A percentile compares a stretch with the other conserved stretches of the same genome.
Conservation (phyloP, 2,888 invertebrate genomes). For the Perizoma affinitatum region DNA sequence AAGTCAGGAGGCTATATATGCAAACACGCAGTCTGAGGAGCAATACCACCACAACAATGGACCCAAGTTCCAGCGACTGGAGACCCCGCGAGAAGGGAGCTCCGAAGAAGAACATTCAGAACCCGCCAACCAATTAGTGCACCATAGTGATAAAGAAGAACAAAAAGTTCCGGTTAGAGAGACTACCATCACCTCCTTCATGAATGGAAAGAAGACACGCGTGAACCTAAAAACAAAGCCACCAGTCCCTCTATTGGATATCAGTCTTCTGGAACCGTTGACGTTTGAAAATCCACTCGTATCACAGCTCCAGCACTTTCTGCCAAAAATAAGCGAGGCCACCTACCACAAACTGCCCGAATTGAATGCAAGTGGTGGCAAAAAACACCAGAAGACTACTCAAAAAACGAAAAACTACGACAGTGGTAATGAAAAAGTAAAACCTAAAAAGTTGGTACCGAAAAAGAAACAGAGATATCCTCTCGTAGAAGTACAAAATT, state of each 20-base stretch:
- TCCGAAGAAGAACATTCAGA: constrained; percentile 35
- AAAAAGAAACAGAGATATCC: constrained; percentile 60
- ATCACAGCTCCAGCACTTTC: constrained; percentile 77
- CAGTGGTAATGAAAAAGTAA: constrained; percentile 49
- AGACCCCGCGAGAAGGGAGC: constrained; percentile 31
- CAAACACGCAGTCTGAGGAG: constrained; percentile 49
- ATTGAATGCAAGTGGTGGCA: constrained; percentile 48
- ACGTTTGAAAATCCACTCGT: constrained; percentile 76
- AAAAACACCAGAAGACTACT: constrained; percentile 60
- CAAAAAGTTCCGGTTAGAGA: constrained; percentile 55
- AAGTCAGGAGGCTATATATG: constrained; percentile 57
- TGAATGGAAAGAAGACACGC: constrained; percentile 67
- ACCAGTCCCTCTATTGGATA: constrained; percentile 65
- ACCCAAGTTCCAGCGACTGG: constrained; percentile 47
- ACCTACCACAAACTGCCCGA: constrained; percentile 64
- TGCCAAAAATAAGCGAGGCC: constrained; percentile 68
- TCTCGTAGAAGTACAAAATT: constrained; percentile 46
- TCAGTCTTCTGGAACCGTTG: constrained; percentile 72
- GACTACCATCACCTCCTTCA: constrained; percentile 56
- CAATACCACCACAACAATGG: constrained; percentile 48
- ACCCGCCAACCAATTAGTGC: constrained; percentile 31
- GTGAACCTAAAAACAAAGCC: constrained; percentile 67
- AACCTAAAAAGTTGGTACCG: constrained; percentile 49
- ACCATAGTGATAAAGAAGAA: constrained; percentile 46
- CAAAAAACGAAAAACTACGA: constrained; percentile 64